These are phyloP conservation scores for Drosophila sp. DNA, from an alignment of 1,140 invertebrate genomes.

Conservation along the genomic window DNA sequence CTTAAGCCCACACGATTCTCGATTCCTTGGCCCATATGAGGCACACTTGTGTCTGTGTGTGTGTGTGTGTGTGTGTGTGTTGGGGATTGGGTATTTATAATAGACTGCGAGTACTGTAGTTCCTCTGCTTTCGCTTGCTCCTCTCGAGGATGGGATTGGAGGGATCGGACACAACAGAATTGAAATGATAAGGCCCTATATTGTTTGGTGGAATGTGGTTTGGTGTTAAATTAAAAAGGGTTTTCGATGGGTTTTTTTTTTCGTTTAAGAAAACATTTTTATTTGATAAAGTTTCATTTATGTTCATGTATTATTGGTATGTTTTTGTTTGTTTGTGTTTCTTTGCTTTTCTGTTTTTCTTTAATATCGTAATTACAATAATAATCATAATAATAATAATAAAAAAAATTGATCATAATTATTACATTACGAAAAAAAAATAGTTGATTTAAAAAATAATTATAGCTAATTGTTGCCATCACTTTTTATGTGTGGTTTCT, in stretches of 20 bases:
- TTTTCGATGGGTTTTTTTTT: conserved; percentile 71
- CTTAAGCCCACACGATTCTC: not conserved
- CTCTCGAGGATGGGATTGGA: conserved; percentile 6
- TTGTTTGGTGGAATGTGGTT: conserved; percentile 22
- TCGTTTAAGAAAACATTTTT: conserved; percentile 76
- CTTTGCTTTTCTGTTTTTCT: conserved; percentile 32
- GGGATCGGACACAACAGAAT: conserved; percentile 24
- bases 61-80: conserved; percentile 12
- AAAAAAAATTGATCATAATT: conserved; percentile 67
- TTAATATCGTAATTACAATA: conserved; percentile 58
- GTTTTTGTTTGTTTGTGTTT: conserved; percentile 62
- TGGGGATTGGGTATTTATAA: conserved; percentile 14
- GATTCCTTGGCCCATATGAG: conserved; percentile 7
- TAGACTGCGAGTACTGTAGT: conserved; percentile 70
- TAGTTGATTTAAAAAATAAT: conserved; percentile 49
- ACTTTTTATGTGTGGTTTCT: conserved; percentile 23
- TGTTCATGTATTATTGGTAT: conserved; percentile 78
- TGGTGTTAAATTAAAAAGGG: conserved; percentile 56
- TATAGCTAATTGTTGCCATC: conserved; percentile 63
- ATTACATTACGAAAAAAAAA: conserved; percentile 66
- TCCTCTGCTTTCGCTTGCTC: conserved; percentile 54
- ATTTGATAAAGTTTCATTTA: conserved; percentile 80
- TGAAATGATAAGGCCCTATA: conserved; percentile 41
- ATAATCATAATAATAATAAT: conserved; percentile 61
- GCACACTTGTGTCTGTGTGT: conserved; percentile 10